Evolutionary conservation across 2,797 vertebrate species (phyloP).

Genomic region (Brachymystax lenok): DNA sequence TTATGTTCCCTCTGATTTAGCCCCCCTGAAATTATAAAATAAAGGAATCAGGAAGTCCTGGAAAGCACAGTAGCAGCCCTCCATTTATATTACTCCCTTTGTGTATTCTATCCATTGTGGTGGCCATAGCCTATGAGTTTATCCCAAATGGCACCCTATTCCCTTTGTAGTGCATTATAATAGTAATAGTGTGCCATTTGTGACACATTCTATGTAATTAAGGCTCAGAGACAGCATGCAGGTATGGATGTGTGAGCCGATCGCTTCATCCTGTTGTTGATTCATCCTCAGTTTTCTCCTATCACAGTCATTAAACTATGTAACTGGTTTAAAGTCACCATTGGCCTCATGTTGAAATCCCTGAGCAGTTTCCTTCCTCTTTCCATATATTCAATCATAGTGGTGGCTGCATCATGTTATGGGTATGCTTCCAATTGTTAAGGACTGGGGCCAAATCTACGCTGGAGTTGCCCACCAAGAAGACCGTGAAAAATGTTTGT

Average conservation of each 20-base stretch:
- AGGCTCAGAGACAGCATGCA: constrained; percentile 21
- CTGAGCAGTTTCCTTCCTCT: too few relatives aligned
- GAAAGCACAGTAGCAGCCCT: constrained; percentile 39
- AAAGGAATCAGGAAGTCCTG: constrained; percentile 10
- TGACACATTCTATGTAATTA: constrained; percentile 34
- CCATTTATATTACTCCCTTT: constrained; percentile 39
- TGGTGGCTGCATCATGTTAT: too few relatives aligned
- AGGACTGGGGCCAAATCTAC: too few relatives aligned
- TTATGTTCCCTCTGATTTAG: constrained; percentile 28
- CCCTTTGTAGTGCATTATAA: not conserved
- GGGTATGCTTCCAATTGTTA: too few relatives aligned
- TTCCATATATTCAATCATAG: too few relatives aligned
- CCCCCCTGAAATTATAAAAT: constrained; percentile 35
- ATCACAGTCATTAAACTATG: too few relatives aligned
- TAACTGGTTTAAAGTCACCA: too few relatives aligned
- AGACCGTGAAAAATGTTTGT: too few relatives aligned
- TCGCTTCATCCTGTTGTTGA: too few relatives aligned
- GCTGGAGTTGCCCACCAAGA: too few relatives aligned
- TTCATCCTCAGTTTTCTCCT: too few relatives aligned
- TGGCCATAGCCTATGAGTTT: not conserved
- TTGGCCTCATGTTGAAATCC: too few relatives aligned
- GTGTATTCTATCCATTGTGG: constrained; percentile 47
- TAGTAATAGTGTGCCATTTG: not conserved
- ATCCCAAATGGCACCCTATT: not conserved
- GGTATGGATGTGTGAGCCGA: constrained; percentile 25